These are phyloP conservation scores for Crambe crambe DNA, from an alignment of 37 sponge, comb jelly and placozoan species.

Conservation along the genomic window DNA sequence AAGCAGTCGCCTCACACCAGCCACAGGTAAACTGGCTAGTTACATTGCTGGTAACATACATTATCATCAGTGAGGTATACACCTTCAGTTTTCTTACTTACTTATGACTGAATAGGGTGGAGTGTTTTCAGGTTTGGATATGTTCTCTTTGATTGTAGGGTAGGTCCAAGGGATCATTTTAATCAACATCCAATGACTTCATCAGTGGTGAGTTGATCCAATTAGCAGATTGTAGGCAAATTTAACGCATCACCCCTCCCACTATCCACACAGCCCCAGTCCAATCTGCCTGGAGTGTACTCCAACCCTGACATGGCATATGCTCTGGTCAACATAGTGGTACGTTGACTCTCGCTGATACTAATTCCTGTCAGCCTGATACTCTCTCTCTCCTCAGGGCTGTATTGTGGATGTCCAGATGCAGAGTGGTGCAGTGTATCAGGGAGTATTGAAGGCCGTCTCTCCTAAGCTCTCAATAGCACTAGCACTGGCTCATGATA, in stretches of 20 bases:
- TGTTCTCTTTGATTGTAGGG: too few species aligned
- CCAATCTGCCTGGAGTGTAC: constrained; percentile 15
- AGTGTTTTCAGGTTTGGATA: too few species aligned
- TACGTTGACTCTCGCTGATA: not conserved
- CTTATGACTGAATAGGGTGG: too few species aligned
- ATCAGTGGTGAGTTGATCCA: not conserved
- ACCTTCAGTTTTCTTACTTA: too few species aligned
- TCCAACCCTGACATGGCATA: constrained; percentile 14
- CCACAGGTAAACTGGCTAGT: not conserved
- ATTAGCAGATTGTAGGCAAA: not conserved
- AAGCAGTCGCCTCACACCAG: not conserved
- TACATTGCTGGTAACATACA: too few species aligned
- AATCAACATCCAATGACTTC: not conserved
- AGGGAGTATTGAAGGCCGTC: constrained; percentile 39
- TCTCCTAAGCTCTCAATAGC: constrained; percentile 55
- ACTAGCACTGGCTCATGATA: constrained; percentile 42
- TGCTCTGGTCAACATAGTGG: constrained; percentile 11
- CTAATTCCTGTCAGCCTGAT: not conserved
- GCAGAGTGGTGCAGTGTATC: constrained; percentile 34
- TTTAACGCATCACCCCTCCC: not conserved
- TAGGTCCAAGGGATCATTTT: not conserved
- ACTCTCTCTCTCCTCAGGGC: constrained; percentile 18
- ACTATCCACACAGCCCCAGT: not conserved
- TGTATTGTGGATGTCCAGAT: constrained; percentile 52
- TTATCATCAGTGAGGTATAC: too few species aligned